Percentiles rank a stretch among this genome's conserved stretches.
Conservation (phyloP, 2,797 vertebrate species). For the Propithecus deckenii region DNA sequence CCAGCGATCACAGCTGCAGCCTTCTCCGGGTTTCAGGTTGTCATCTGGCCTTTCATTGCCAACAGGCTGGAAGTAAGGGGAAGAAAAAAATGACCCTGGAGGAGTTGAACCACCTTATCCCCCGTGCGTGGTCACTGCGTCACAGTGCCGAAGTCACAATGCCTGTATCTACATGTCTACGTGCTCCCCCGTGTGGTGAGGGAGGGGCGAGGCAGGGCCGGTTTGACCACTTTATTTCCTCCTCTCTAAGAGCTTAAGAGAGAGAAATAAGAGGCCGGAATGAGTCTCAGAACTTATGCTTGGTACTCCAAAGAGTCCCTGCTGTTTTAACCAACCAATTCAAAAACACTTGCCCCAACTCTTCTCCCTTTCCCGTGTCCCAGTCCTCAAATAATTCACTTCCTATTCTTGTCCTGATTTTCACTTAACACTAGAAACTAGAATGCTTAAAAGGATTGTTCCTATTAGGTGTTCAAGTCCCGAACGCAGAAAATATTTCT, state of each 20-base stretch:
- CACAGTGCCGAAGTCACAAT: conserved; percentile 40
- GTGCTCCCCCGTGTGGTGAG: neutral
- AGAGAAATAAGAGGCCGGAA: neutral
- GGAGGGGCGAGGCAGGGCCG: neutral
- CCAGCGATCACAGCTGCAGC: conserved; percentile 6
- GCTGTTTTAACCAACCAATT: neutral
- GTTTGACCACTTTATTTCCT: neutral
- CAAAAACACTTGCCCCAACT: neutral
- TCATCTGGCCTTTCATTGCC: conserved; percentile 46
- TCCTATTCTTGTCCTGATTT: neutral
- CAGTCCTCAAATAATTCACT: conserved; percentile 30
- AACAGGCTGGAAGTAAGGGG: neutral
- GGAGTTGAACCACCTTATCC: neutral
- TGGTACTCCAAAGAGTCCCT: neutral
- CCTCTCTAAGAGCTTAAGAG: neutral
- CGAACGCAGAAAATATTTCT: neutral
- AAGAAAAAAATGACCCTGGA: conserved; percentile 38
- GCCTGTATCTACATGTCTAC: neutral
- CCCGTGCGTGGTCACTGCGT: neutral
- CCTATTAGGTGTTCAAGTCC: neutral
- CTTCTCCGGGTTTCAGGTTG: conserved; percentile 40
- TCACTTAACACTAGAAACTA: neutral
- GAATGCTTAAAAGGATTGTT: neutral
- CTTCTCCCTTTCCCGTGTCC: neutral
- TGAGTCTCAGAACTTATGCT: neutral